Percentiles rank a stretch among this genome's conserved stretches.
phyloP scores from a whole-genome alignment of 2,888 invertebrate species.

The Hirtodrosophila confusa region DNA sequence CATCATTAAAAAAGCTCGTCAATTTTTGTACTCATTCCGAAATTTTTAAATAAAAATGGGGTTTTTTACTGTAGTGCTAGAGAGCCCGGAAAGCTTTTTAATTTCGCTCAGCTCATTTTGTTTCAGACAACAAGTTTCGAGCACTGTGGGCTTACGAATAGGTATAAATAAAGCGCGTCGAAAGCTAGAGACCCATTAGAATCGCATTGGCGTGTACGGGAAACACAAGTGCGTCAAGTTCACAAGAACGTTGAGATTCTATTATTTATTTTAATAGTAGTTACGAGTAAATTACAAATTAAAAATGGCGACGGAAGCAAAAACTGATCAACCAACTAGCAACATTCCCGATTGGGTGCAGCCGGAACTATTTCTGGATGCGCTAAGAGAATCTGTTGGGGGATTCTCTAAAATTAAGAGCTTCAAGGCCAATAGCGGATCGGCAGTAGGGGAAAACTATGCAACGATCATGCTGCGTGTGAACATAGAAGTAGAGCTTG shows the following conservation, averaged over 20 bases:
- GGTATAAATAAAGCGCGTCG: background rate
- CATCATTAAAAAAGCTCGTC: too few species aligned
- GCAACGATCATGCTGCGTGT: constrained; percentile 77
- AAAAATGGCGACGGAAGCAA: constrained; percentile 36
- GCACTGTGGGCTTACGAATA: constrained; percentile 9
- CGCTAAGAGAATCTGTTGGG: constrained; percentile 42
- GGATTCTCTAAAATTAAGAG: constrained; percentile 48
- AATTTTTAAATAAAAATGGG: too few species aligned
- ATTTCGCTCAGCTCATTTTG: too few species aligned
- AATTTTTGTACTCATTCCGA: too few species aligned
- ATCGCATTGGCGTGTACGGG: background rate
- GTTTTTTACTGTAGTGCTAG: too few species aligned
- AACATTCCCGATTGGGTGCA: constrained; percentile 57
- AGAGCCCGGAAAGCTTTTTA: too few species aligned
- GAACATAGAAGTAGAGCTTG: constrained; percentile 65
- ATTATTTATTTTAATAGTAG: background rate
- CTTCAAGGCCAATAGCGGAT: constrained; percentile 53
- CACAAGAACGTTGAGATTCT: too few species aligned
- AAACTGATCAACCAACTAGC: constrained; percentile 4
- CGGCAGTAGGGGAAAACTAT: constrained; percentile 79
- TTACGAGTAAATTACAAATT: background rate
- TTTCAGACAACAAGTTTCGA: too few species aligned
- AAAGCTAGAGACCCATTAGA: constrained; percentile 20
- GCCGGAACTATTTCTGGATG: constrained; percentile 47
- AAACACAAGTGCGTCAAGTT: background rate